Evolutionary conservation across 2,888 invertebrate species (phyloP).

Genomic region (Halocaridina rubra): DNA sequence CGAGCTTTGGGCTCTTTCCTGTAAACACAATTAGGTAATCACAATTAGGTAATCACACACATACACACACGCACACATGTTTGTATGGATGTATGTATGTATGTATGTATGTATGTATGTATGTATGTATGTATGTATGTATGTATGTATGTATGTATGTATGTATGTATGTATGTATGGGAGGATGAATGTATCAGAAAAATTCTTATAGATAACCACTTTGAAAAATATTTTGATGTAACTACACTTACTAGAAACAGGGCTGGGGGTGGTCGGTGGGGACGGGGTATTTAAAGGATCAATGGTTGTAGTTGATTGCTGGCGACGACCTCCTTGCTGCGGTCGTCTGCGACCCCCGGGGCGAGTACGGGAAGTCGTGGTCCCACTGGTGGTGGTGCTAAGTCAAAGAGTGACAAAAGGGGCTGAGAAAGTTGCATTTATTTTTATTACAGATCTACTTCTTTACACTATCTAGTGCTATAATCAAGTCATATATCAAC

Average conservation of each 20-base stretch:
- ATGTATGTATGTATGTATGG: background rate
- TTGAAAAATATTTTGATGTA: background rate
- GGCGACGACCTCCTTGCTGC: conserved; percentile 70
- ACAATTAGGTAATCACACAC: too few species aligned
- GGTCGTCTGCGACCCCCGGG: conserved; percentile 31
- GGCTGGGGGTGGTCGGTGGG: conserved; percentile 84
- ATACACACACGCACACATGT: background rate
- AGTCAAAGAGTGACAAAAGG: background rate
- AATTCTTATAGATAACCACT: background rate
- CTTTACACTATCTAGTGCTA: too few species aligned
- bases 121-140: background rate
- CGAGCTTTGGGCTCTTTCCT: too few species aligned
- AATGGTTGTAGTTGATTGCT: conserved; percentile 59
- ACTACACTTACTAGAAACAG: conserved; percentile 34
- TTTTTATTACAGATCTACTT: too few species aligned
- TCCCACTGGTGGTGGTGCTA: background rate
- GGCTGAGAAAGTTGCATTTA: background rate
- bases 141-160: background rate
- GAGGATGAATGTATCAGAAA: background rate
- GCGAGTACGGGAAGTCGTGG: background rate
- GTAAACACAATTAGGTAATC: too few species aligned
- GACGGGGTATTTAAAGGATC: conserved; percentile 75
- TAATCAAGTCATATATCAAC: too few species aligned
- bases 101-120: background rate
- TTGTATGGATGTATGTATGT: background rate